Conservation (phyloP, 2,113 vertebrate species). For the Fulica atra region DNA sequence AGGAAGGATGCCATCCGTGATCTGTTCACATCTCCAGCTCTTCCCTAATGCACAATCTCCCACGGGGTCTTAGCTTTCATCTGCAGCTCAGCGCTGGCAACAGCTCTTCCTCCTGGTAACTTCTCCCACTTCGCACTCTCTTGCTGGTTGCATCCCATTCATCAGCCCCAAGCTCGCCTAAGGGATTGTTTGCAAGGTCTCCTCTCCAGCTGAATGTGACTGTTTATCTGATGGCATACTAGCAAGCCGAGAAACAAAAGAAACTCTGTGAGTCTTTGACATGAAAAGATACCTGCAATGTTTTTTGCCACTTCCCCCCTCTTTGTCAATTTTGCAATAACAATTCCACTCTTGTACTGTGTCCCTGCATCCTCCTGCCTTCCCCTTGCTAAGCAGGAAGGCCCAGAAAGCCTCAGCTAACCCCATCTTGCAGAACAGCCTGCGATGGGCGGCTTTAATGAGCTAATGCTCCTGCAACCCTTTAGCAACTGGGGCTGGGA, state of each 20-base stretch:
- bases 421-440: not conserved
- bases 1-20: not conserved
- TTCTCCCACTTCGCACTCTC: not conserved
- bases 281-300: not conserved
- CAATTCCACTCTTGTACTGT: not conserved
- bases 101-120: not conserved
- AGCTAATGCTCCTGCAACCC: not conserved
- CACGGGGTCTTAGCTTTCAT: not conserved
- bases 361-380: not conserved
- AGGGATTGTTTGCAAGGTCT: not conserved
- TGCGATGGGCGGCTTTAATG: too few species aligned
- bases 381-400: not conserved
- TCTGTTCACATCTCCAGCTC: not conserved
- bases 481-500: not conserved
- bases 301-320: not conserved
- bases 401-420: not conserved
- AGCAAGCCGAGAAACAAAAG: not conserved
- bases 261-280: not conserved
- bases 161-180: not conserved
- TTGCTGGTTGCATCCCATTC: not conserved
- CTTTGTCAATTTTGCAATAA: not conserved
- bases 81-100: not conserved
- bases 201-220: not conserved
- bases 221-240: not conserved
- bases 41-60: not conserved